phyloP scores from a whole-genome alignment of 2,797 vertebrate genomes.

The Enteromius unitaeniatus region DNA sequence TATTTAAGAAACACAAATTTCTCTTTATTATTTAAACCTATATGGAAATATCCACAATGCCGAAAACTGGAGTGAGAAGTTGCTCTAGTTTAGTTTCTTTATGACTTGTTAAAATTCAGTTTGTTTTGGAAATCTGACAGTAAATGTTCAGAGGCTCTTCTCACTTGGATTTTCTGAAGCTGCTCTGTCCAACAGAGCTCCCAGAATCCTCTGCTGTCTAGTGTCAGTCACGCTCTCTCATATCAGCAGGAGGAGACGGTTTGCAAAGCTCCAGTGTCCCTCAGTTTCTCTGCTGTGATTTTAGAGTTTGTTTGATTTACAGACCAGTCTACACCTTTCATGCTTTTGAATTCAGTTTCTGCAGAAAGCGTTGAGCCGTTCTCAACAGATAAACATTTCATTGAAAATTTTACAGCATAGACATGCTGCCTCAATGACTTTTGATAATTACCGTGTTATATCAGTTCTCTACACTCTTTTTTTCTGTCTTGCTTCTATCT shows the following conservation, averaged over 20 bases:
- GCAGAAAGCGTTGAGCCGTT: background rate
- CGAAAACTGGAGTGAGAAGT: background rate
- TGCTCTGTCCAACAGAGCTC: constrained; percentile 2
- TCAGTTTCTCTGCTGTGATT: background rate
- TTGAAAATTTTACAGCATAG: background rate
- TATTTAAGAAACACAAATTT: background rate
- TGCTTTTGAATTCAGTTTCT: background rate
- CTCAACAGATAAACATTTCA: background rate
- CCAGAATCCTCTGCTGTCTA: background rate
- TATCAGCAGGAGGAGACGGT: constrained; percentile 17
- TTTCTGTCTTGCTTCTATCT: background rate
- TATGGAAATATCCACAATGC: background rate
- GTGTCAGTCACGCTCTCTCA: constrained; percentile 8
- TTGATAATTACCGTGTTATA: background rate
- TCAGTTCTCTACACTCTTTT: background rate
- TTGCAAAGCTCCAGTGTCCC: constrained; percentile 11
- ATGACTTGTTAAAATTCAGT: background rate
- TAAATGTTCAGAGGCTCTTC: background rate
- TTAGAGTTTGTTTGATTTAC: constrained; percentile 11
- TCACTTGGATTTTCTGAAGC: background rate
- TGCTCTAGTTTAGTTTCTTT: background rate
- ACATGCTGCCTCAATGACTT: background rate
- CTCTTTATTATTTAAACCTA: background rate
- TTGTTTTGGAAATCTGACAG: background rate
- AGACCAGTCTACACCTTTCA: constrained; percentile 8